Base-by-base conservation (phyloP, 2,888 invertebrate genomes). In the Spicauda simplicius region DNA sequence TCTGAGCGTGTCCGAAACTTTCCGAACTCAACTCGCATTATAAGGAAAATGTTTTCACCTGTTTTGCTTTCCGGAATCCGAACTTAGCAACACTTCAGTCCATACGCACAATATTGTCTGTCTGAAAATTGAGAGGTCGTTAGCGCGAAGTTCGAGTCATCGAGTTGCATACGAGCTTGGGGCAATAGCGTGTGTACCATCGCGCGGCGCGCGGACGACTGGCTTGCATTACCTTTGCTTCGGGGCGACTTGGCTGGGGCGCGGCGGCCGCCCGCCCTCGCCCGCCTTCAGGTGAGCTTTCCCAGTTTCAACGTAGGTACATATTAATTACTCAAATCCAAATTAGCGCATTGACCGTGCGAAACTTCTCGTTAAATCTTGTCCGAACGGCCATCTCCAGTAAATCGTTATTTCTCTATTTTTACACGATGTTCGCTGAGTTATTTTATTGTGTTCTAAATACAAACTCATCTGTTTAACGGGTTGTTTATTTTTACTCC, bases 261-360 rank as follows among this genome's bases (percentile, higher is more conserved):
- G 65, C 62, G 61, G 63, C 64, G n/a, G 53, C 71, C 71, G 72
- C 69, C 67, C 73, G 70, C 74, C 79, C 77, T 79, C 80, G 80
- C 76, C 77, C 77, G 76, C 80, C 77, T 54, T 76, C 79, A 77
- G 78, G 79, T 80, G 71, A 75, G 72, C 70, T 74, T 72, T 66
- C 68, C 70, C 71, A 69, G 69, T 73, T 71, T 69, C 72, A 71
- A 72, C 70, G 58, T 58, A 53, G 56, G 53, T 69, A 70, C 72
- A 84, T 86, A 88, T 88, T 90, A 89, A 90, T 91, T 90, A 90
- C 87, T 82, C 78, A 77, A 78, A 84, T 81, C 80, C 82, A 85
- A 89, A 91, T 89, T 88, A 90, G 84, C 85, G 86, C 88, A 71
- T 71, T 76, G 78, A 75, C 78, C 76, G 76, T 76, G 71, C 73